phyloP scores from a whole-genome alignment of 2,113 vertebrate genomes.

The Phyllostomus discolor region DNA sequence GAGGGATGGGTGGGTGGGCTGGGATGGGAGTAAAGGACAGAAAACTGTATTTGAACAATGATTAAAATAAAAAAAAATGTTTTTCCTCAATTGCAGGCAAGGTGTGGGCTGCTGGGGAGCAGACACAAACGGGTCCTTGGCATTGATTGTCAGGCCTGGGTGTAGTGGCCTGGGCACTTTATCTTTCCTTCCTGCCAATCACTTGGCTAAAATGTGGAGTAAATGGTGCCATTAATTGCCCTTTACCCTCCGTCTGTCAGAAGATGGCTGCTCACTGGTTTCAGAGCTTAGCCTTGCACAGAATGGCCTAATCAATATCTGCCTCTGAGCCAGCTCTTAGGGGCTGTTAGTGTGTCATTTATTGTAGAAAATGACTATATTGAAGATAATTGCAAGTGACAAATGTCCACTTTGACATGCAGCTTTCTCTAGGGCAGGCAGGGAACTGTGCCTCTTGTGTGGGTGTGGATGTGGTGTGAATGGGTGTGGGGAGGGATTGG shows the following conservation, averaged over 20 bases:
- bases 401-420: neutral
- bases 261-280: neutral
- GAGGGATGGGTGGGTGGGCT: too few relatives aligned
- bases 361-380: slow-evolving; percentile 40
- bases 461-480: neutral
- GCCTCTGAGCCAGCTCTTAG: neutral
- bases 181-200: neutral
- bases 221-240: neutral
- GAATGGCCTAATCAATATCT: neutral
- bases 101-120: neutral
- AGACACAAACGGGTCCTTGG: neutral
- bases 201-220: neutral
- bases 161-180: neutral
- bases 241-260: neutral
- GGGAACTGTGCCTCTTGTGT: neutral
- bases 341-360: slow-evolving; percentile 24
- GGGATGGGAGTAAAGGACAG: too few relatives aligned
- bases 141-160: neutral
- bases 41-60: too few relatives aligned
- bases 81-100: neutral
- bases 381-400: slow-evolving; percentile 44
- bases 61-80: neutral
- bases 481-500: neutral
- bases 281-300: neutral
- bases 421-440: neutral